Evolutionary conservation across 1,140 invertebrate species (phyloP).

Genomic region (Acromyrmex heyeri): DNA sequence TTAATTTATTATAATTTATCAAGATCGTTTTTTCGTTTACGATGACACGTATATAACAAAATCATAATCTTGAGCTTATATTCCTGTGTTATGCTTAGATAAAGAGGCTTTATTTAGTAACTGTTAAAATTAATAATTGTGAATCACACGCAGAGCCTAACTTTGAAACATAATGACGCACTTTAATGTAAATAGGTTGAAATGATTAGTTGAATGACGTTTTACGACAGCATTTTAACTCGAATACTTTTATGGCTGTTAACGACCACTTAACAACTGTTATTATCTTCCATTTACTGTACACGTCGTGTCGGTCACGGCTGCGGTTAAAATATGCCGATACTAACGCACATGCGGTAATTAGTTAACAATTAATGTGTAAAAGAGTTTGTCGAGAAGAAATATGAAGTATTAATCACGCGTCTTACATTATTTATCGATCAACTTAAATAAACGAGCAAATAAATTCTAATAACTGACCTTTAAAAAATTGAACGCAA

Average conservation of each 20-base stretch:
- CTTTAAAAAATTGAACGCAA: neutral
- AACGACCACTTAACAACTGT: slow-evolving; percentile 56
- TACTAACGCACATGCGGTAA: slow-evolving; percentile 41
- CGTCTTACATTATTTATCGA: neutral
- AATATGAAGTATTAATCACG: slow-evolving; percentile 42
- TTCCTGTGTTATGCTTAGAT: neutral
- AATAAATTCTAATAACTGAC: neutral
- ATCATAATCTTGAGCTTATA: neutral
- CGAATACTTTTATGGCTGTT: slow-evolving; percentile 59
- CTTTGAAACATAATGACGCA: slow-evolving; percentile 22
- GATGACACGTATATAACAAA: neutral
- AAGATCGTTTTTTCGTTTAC: neutral
- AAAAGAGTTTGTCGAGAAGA: slow-evolving; percentile 34
- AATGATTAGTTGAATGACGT: slow-evolving; percentile 52
- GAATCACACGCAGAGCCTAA: slow-evolving; percentile 13
- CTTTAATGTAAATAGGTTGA: slow-evolving; percentile 38
- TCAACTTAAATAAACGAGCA: slow-evolving; percentile 9
- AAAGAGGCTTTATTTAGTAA: neutral
- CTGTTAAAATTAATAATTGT: slow-evolving; percentile 1
- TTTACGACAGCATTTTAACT: slow-evolving; percentile 60
- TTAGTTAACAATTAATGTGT: slow-evolving; percentile 55
- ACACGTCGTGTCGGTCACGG: slow-evolving; percentile 40
- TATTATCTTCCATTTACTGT: slow-evolving; percentile 58
- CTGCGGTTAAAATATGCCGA: slow-evolving; percentile 55
- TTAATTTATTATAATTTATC: slow-evolving; percentile 21